Base-by-base conservation (phyloP, 2,113 vertebrate genomes). In the Psilopsiagon aymara region DNA sequence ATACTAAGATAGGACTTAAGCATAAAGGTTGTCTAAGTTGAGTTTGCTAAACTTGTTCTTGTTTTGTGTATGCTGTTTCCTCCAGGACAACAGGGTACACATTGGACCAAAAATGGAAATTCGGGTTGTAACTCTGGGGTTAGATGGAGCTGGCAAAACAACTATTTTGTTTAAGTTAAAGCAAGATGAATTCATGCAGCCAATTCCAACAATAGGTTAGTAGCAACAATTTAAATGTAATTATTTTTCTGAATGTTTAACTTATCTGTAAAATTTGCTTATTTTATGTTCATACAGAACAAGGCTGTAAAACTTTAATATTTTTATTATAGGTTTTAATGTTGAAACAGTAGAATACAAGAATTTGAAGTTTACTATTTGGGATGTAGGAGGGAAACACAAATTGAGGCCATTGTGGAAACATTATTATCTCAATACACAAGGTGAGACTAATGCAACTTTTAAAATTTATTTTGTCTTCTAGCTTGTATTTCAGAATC, bases 61-160 rank as follows among this genome's bases (percentile, higher is more conserved):
- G 11, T 37, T 86, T 52, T 86, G 18, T 60, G 10, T 82, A 3
- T 90, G 20, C 92, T 79, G 13, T 80, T 91, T 95, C 62, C 95
- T 95, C 11, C 82, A 99, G 99, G 99, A 99, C 97, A 99, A 99
- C 96, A 98, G 99, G 85, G 99, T 99, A 81, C 99, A 99, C 97
- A 99, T 99, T 86, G 99, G 99, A 84, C 99, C 99, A 85, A 99
- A 99, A 98, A 99, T 99, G 99, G 99, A 99, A 98, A 99, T 99
- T 96, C 98, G 99, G 1, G 99, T 99, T 62, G 99, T 99, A 59
- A 99, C 99, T 23, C 97, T 99, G 53, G 99, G 99, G 59, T 98
- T 99, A 66, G 99, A 99, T 62, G 98, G 99, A 91, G 99, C 99
- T 46, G 99, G 99, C 67, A 99, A 99, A 98, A 99, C 99, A 87